Conservation (phyloP, 1,140 invertebrate genomes). For the Latrodectus geometricus region DNA sequence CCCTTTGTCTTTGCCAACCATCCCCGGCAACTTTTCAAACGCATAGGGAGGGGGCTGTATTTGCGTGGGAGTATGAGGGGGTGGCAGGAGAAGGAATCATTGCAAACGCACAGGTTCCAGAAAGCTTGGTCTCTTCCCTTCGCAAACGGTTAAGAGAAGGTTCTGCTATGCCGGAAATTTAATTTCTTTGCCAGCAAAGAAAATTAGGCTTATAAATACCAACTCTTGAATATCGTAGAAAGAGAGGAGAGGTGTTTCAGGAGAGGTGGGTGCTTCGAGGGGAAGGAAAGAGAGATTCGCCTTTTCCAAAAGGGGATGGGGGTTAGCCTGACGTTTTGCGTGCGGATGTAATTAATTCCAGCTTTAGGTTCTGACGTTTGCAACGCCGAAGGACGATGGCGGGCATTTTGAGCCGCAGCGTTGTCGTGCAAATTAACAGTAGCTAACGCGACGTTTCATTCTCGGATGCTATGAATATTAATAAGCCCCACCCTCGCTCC, state of each 20-base stretch:
- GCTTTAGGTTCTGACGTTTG: conserved; percentile 52
- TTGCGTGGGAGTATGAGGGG: conserved; percentile 5
- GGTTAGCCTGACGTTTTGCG: conserved; percentile 16
- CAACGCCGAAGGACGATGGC: conserved; percentile 5
- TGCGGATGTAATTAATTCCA: conserved; percentile 60
- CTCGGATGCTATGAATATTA: conserved; percentile 58
- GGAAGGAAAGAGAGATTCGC: background rate
- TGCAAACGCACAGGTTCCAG: conserved; percentile 26
- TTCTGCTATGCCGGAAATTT: conserved; percentile 59
- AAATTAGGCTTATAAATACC: conserved; percentile 63
- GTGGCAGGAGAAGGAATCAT: conserved; percentile 21
- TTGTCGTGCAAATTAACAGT: conserved; percentile 61
- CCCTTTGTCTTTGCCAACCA: background rate
- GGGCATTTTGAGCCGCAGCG: conserved; percentile 32
- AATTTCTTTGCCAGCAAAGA: conserved; percentile 61
- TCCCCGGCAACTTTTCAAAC: background rate
- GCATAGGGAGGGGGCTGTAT: conserved; percentile 13
- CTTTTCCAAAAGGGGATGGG: background rate
- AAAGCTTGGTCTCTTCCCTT: background rate
- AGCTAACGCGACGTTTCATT: conserved; percentile 45
- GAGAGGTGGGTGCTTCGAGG: background rate
- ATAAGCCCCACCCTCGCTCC: conserved; percentile 12
- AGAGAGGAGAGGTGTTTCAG: background rate
- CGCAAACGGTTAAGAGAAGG: conserved; percentile 38
- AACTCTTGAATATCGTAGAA: conserved; percentile 18